Conservation (phyloP, 2,888 invertebrate genomes). For the Apeira syringaria region DNA sequence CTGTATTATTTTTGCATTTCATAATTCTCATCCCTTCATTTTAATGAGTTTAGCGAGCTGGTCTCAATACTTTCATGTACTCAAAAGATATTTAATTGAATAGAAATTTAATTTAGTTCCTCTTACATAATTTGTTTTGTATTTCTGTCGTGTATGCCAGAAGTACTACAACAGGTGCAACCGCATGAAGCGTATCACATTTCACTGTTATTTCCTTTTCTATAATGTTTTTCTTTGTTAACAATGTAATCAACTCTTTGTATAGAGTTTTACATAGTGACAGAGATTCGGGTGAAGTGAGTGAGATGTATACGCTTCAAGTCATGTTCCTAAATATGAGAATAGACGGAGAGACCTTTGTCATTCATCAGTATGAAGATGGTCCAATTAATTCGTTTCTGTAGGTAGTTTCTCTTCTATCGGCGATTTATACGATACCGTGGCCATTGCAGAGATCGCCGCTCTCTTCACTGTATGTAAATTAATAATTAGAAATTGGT, state of each 20-base stretch:
- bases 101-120: slow-evolving; percentile 52
- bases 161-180: slow-evolving; percentile 27
- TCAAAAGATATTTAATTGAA: slow-evolving; percentile 70
- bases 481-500: slow-evolving; percentile 40
- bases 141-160: slow-evolving; percentile 32
- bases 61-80: slow-evolving; percentile 77
- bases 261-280: too few relatives aligned
- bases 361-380: slow-evolving; percentile 47
- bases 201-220: too few relatives aligned
- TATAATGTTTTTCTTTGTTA: too few relatives aligned
- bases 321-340: slow-evolving; percentile 3
- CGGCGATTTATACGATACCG: slow-evolving; percentile 46
- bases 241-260: too few relatives aligned
- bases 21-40: slow-evolving; percentile 55
- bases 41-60: slow-evolving; percentile 69
- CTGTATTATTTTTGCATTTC: slow-evolving; percentile 75
- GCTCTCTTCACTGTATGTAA: slow-evolving; percentile 42
- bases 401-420: slow-evolving; percentile 69
- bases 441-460: slow-evolving; percentile 30
- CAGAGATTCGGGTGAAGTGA: too few relatives aligned
- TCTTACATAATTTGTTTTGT: slow-evolving; percentile 49
- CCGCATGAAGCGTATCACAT: slow-evolving; percentile 2
- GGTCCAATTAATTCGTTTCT: slow-evolving; percentile 66
- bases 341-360: slow-evolving; percentile 26
- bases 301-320: slow-evolving; percentile 8